Evolutionary conservation across 2,888 invertebrate genomes (phyloP), one percentile per base, ranked within the genome.

Genomic region (Agonopterix arenella): DNA sequence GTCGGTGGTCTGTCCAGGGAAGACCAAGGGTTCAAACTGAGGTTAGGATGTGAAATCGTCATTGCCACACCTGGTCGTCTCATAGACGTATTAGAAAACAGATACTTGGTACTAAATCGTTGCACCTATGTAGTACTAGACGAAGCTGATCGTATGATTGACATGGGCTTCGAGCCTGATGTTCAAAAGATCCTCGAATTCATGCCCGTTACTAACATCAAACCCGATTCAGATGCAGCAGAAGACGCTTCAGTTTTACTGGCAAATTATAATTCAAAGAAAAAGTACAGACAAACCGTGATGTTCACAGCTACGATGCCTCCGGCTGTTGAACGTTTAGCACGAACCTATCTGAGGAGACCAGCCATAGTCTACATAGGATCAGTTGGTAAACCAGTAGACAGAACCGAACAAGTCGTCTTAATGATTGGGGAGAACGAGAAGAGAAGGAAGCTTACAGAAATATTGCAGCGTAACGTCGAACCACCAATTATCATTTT

Each of bases 261-360:
- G 82, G 96, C 95, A 37, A 99, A 99, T 82, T 99, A 98, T 73
- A 94, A 95, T 72, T 94, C 97, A 0, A 98, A 98, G 80, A 96
- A 98, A 78, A 99, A 99, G 80, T 99, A 96, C 80, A 91, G 98
- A 76, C 98, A 98, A 94, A 99, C 99, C 68, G 99, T 99, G 76
- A 99, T 99, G 99, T 99, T 99, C 84, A 99, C 99, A 46, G 99
- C 99, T 2, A 99, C 99, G 58, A 99, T 99, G 99, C 98, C 98
- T 8, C 95, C 98, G 0, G 97, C 98, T 2, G 98, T 99, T 1
- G 99, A 99, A 86, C 91, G 99, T 54, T 86, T 99, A 56, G 99
- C 99, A 0, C 91, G 98, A 56, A 96, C 94, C 36, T 99, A 99
- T 84, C 89, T 99, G 16, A 91, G 99, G 50, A 91, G 99, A 66